Conservation (phyloP, 2,113 vertebrate genomes). For the Perca fluviatilis region DNA sequence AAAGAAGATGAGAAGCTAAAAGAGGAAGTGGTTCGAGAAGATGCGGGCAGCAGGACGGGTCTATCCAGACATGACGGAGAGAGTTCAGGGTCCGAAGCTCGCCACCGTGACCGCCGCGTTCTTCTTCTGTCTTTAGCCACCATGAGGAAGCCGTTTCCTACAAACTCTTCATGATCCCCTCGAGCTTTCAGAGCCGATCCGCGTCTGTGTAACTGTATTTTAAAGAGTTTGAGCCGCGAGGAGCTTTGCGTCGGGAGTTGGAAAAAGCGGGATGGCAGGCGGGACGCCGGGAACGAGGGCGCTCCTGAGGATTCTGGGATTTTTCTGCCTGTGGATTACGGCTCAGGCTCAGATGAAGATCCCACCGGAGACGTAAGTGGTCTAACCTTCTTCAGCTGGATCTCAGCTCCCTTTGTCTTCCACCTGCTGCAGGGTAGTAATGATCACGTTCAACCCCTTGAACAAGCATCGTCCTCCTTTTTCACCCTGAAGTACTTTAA, state of each 20-base stretch:
- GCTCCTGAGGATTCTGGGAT: constrained; percentile 77
- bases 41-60: neutral
- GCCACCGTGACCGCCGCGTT: no score
- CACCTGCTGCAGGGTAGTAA: neutral
- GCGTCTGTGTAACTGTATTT: constrained; percentile 14
- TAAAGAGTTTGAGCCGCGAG: neutral
- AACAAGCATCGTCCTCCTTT: neutral
- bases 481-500: no score
- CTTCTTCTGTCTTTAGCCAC: constrained; percentile 24
- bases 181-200: constrained; percentile 20
- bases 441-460: no score
- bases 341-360: constrained; percentile 88
- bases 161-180: constrained; percentile 34
- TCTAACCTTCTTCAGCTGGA: neutral
- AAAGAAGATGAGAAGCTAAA: constrained; percentile 19
- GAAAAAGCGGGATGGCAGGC: constrained; percentile 52
- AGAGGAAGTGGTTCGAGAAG: neutral
- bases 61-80: constrained; percentile 3
- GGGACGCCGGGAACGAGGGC: constrained; percentile 54
- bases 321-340: constrained; percentile 77
- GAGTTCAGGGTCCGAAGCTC: neutral
- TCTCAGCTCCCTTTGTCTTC: neutral
- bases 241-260: constrained; percentile 6
- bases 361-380: constrained; percentile 93
- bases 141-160: constrained; percentile 64